phyloP scores from a whole-genome alignment of 2,797 vertebrate species.

The Thunnus albacares region DNA sequence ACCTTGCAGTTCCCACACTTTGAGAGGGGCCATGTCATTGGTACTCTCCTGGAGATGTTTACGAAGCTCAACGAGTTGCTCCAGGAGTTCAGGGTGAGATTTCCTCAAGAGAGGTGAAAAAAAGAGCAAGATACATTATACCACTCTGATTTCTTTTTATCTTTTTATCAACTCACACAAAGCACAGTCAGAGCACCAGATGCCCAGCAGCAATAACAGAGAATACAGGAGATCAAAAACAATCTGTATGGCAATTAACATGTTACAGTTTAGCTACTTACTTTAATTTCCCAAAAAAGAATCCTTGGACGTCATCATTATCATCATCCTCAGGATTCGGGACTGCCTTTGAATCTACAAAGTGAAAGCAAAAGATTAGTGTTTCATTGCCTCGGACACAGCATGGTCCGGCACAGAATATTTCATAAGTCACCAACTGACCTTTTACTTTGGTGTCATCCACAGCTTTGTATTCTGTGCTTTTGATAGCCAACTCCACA shows the following conservation, averaged over 20 bases:
- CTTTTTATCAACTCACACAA: not conserved
- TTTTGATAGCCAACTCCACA: conserved; percentile 98
- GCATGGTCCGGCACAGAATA: conserved; percentile 28
- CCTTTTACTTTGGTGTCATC: conserved; percentile 95
- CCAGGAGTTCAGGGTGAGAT: conserved; percentile 90
- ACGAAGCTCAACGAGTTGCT: conserved; percentile 89
- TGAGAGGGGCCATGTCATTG: conserved; percentile 92
- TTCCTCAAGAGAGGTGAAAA: conserved; percentile 79
- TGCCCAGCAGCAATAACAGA: not conserved
- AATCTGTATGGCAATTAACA: not conserved
- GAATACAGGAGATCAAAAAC: not conserved
- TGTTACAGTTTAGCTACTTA: conserved; percentile 75
- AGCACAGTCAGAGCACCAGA: not conserved
- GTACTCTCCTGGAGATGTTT: conserved; percentile 93
- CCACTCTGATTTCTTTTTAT: not conserved
- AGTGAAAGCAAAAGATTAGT: conserved; percentile 12
- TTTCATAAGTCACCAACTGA: conserved; percentile 70
- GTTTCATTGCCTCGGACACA: conserved; percentile 36
- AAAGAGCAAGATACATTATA: not conserved
- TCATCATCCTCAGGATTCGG: conserved; percentile 83
- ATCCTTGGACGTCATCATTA: conserved; percentile 92
- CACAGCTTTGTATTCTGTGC: conserved; percentile 96
- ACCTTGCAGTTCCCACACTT: conserved; percentile 99
- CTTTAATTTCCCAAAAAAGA: conserved; percentile 94
- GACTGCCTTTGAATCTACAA: conserved; percentile 86